phyloP scores from a whole-genome alignment of 2,113 vertebrate genomes.

The Felis chaus region DNA sequence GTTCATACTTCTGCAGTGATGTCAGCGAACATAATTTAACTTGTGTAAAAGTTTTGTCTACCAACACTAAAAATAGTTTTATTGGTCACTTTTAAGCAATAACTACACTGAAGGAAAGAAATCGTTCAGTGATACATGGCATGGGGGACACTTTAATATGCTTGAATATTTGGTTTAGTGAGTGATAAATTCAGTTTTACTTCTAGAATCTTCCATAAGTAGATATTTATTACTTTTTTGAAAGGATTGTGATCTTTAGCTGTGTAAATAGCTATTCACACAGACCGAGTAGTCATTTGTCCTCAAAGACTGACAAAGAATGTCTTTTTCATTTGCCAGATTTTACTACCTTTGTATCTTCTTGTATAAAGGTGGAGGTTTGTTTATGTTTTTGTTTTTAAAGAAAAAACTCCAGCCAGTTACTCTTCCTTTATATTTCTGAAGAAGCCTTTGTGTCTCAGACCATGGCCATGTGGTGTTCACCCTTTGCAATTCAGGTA shows the following conservation, averaged over 20 bases:
- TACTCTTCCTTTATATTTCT: conserved; percentile 48
- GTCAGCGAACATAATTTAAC: conserved; percentile 67
- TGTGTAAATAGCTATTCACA: conserved; percentile 7
- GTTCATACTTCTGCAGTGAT: conserved; percentile 76
- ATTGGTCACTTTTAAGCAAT: conserved; percentile 57
- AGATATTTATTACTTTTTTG: conserved; percentile 42
- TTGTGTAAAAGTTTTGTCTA: conserved; percentile 71
- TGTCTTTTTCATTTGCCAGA: background rate
- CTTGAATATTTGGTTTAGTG: conserved; percentile 38
- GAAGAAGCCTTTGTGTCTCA: conserved; percentile 66
- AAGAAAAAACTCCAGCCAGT: conserved; percentile 33
- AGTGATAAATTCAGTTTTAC: conserved; percentile 23
- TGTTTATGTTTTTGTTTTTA: background rate
- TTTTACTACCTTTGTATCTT: conserved; percentile 6
- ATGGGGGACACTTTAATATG: conserved; percentile 8
- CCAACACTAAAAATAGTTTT: conserved; percentile 71
- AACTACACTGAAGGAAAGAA: conserved; percentile 52
- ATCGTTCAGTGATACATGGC: conserved; percentile 28
- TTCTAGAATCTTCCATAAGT: conserved; percentile 62
- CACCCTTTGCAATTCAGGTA: conserved; percentile 63
- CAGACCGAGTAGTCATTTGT: background rate
- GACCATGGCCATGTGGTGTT: conserved; percentile 56
- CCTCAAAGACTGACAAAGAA: background rate
- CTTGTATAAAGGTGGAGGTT: background rate
- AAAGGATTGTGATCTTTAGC: conserved; percentile 27